Percentiles rank a stretch among this genome's conserved stretches.
Evolutionary conservation across 2,113 vertebrate genomes (phyloP).

Genomic region (Tympanuchus pallidicinctus): DNA sequence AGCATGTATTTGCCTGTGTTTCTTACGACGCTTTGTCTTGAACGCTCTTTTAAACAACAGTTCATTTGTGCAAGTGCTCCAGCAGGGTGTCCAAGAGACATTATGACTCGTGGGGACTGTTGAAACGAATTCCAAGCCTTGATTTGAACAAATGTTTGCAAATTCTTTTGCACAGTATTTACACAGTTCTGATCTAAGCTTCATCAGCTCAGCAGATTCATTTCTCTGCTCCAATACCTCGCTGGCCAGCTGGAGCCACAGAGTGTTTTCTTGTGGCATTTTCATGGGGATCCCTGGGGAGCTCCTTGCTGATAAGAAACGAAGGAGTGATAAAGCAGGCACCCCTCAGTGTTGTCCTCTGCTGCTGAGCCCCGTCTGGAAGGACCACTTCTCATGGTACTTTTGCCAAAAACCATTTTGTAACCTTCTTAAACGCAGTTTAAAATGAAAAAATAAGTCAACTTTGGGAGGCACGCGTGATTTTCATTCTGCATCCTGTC

Average conservation of each 20-base stretch:
- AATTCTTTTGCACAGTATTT: conserved; percentile 17
- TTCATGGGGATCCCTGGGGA: not conserved
- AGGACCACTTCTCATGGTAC: not conserved
- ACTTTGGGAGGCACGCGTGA: not conserved
- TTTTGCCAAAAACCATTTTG: not conserved
- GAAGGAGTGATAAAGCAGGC: not conserved
- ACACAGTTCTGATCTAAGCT: conserved; percentile 11
- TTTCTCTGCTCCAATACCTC: conserved; percentile 2
- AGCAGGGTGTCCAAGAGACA: not conserved
- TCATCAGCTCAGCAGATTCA: conserved; percentile 43
- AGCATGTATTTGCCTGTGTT: conserved; percentile 46
- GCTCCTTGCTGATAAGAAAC: not conserved
- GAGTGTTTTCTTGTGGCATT: not conserved
- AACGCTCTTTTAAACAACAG: not conserved
- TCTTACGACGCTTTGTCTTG: conserved; percentile 1
- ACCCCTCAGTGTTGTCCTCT: not conserved
- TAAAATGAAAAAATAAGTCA: not conserved
- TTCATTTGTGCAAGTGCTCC: not conserved
- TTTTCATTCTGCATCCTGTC: not conserved
- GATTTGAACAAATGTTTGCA: conserved; percentile 51
- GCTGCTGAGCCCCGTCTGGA: not conserved
- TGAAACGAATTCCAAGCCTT: conserved; percentile 1
- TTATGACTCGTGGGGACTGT: conserved; percentile 16
- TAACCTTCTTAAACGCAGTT: not conserved
- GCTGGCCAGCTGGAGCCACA: not conserved